Base-by-base conservation (phyloP, 2,113 vertebrate species). In the Nycticebus coucang region DNA sequence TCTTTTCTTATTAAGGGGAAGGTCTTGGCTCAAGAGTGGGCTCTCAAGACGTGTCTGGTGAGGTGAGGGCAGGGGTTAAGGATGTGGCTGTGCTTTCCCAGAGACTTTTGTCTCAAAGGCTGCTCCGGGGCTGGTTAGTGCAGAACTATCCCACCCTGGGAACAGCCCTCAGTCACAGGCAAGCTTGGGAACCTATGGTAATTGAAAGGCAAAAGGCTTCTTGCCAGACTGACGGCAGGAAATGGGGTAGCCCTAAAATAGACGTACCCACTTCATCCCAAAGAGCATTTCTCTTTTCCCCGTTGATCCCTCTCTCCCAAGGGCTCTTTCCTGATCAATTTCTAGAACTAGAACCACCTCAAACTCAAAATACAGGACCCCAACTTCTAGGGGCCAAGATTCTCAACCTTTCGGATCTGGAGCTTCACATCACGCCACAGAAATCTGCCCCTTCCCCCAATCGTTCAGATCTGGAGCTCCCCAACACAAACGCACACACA, bases 141-240 rank as follows among this genome's bases (percentile, higher is more conserved):
- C 62, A 78, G 75, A 95, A 59, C 50, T 33, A 64, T 59, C 66
- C 10, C 71, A 60, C 21, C 30, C 69, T 60, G 41, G 33, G 10
- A 55, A 79, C 37, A 87, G 71, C 13, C 50, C 45, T 68, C 30
- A n/a, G 66, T 59, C 30, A 69, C 55, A 69, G 50, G 60, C 57
- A 92, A 89, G 13, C 28, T 41, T 80, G 35, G 37, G 33, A 26
- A 0, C 6, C 26, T 75, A 28, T 45, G 50, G 64, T 71, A 26
- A 37, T 79, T 64, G 55, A 62, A 77, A 71, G 22, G 60, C 62
- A 89, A 94, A 82, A 41, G 7, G 17, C 6, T 64, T 91, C 92
- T 91, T 87, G 93, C 37, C n/a, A 95, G 35, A 89, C 35, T 14
- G 53, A 68, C 26, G 91, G 30, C 37, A 86, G 78, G 68, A 93